Base-by-base conservation (phyloP, 2,888 invertebrate genomes). In the Cataglyphis albicans region DNA sequence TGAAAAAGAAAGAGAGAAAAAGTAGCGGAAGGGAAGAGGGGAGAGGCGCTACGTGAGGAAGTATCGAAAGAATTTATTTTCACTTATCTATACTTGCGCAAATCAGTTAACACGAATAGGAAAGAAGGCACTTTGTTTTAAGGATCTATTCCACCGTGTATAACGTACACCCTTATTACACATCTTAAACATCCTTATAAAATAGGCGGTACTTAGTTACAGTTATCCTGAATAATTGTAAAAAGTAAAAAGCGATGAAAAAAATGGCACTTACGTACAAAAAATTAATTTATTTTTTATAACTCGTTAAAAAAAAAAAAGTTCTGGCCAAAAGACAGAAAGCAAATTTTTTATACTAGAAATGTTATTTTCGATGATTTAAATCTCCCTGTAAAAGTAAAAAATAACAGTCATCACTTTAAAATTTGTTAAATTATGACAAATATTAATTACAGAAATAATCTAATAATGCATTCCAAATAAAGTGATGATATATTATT, bases 81-180 rank as follows among this genome's bases (percentile, higher is more conserved):
- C 72, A 44, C 59, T 70, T 32, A 18, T 21, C 44, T 7, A 32
- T 25, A 59, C 70, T 35, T 52, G 52, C n/a, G 32, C 78, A 38
- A 78, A 18, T 57, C 70, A 44, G 38, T 78, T 78, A 68, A 70
- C 78, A 70, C 57, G 44, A 57, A 44, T 18, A 32, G 32, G 59
- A 44, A 78, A 70, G 44, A 70, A 78, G 57, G 35, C 32, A 44
- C 78, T 78, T 70, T 78, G 78, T 78, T 70, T 59, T 78, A 70
- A 78, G 78, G 72, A 78, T 70, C 78, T 78, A 70, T 78, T 78
- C 70, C 70, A 78, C 59, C 41, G 55, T 55, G 55, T 55, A 32
- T 32, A 55, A 67, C 67, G 29, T 76, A 76, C 67, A 76, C 67
- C 55, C 44, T 35, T 25, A 78, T 78, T 78, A 78, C 59, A 21